Conservation (phyloP, 2,888 invertebrate genomes). For the Plebejus argus region DNA sequence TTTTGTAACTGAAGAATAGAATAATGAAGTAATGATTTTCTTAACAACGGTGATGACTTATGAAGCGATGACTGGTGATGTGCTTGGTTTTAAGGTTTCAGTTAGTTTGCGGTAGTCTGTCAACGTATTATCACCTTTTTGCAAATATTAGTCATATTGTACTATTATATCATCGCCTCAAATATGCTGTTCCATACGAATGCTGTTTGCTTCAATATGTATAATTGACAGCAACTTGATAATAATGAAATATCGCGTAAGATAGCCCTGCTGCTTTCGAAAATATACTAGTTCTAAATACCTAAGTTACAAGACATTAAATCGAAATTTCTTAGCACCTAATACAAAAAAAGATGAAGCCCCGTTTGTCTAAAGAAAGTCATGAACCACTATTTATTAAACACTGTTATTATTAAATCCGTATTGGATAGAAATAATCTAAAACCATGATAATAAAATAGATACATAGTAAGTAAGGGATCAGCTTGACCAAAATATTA, state of each 20-base stretch:
- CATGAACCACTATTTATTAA: not conserved
- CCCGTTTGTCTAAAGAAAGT: not conserved
- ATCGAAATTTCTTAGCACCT: not conserved
- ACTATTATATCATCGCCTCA: slow-evolving; percentile 4
- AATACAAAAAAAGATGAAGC: not conserved
- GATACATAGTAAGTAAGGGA: not conserved
- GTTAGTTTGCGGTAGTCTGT: slow-evolving; percentile 17
- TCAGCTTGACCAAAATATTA: not conserved
- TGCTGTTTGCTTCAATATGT: not conserved
- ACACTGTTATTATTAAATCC: not conserved
- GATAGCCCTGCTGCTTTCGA: not conserved
- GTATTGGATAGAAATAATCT: not conserved
- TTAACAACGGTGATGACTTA: not conserved
- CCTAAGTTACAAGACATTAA: not conserved
- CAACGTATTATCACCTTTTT: slow-evolving; percentile 7
- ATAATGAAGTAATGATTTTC: not conserved
- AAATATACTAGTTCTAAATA: not conserved
- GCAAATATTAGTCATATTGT: slow-evolving; percentile 21
- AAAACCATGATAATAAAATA: not conserved
- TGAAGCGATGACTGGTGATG: not conserved
- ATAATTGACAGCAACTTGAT: slow-evolving; percentile 9
- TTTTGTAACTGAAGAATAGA: not conserved
- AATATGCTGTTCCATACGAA: not conserved
- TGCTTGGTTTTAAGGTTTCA: not conserved
- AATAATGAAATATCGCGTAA: not conserved